Evolutionary conservation across 2,113 vertebrate genomes (phyloP).

Genomic region (Spilogale gracilis): DNA sequence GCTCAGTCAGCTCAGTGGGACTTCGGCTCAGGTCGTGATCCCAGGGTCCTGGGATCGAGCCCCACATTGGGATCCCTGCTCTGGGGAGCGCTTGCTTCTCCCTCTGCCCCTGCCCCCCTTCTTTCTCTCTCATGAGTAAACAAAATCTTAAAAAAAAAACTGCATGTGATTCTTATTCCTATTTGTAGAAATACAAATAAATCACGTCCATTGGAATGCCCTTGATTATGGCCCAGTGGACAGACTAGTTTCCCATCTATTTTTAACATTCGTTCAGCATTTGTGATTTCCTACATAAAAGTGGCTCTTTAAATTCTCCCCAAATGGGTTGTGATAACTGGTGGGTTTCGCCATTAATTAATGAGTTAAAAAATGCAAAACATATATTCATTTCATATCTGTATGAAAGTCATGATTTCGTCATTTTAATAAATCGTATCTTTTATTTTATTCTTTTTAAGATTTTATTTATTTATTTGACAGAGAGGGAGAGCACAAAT

Average conservation of each 20-base stretch:
- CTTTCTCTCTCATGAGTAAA: not conserved
- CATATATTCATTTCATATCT: conserved; percentile 28
- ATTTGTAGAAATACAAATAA: not conserved
- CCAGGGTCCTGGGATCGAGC: not conserved
- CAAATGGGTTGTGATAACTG: conserved; percentile 28
- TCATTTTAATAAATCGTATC: not conserved
- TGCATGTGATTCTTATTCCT: not conserved
- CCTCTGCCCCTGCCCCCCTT: not conserved
- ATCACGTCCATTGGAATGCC: not conserved
- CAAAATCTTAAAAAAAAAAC: not conserved
- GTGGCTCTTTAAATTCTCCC: conserved; percentile 30
- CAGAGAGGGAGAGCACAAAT: too few species aligned
- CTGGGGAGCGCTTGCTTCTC: not conserved
- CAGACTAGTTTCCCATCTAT: not conserved
- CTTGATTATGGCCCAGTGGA: not conserved
- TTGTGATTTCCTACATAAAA: not conserved
- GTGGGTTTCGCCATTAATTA: conserved; percentile 42
- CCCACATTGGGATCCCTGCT: not conserved
- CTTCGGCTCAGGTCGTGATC: not conserved
- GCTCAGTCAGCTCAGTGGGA: not conserved
- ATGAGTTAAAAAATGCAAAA: conserved; percentile 26
- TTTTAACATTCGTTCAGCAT: not conserved
- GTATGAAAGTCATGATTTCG: not conserved
- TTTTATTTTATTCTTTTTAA: not conserved
- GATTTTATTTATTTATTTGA: too few species aligned